Conservation (phyloP, 2,888 invertebrate genomes). For the Ypsolopha scabrella region DNA sequence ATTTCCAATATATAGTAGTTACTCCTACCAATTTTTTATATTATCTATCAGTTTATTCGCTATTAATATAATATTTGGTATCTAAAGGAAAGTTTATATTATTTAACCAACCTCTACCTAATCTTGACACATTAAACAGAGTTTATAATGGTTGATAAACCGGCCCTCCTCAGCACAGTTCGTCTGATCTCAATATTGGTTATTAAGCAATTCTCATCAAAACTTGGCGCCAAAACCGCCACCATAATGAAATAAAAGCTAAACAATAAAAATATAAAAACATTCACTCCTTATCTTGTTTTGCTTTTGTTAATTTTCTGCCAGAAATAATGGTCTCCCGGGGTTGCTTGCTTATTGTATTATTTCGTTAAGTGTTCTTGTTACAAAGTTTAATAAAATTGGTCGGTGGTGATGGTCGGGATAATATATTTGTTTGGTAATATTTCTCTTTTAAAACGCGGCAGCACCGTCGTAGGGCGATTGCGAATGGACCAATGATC, state of each 20-base stretch:
- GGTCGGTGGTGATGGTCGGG: neutral
- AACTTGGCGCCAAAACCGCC: conserved; percentile 47
- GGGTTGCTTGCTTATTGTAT: conserved; percentile 8
- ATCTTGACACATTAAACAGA: too few relatives aligned
- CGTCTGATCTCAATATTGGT: conserved; percentile 58
- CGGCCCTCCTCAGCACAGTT: neutral
- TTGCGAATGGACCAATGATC: neutral
- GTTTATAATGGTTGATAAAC: neutral
- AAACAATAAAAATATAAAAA: conserved; percentile 3
- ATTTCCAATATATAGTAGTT: too few relatives aligned
- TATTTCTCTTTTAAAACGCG: neutral
- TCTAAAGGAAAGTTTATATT: too few relatives aligned
- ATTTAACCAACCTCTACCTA: too few relatives aligned
- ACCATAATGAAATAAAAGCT: conserved; percentile 29
- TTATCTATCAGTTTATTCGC: too few relatives aligned
- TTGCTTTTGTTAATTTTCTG: conserved; percentile 8
- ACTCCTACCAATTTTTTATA: too few relatives aligned
- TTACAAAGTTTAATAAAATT: neutral
- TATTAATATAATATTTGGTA: too few relatives aligned
- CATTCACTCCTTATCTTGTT: conserved; percentile 6
- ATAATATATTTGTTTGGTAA: neutral
- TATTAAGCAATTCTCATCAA: conserved; percentile 68
- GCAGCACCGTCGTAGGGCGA: neutral
- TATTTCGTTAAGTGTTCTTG: conserved; percentile 3
- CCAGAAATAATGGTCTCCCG: conserved; percentile 7